Evolutionary conservation across 35 echinoderm and acorn worm species (phyloP).

Genomic region (Lytechinus pictus): DNA sequence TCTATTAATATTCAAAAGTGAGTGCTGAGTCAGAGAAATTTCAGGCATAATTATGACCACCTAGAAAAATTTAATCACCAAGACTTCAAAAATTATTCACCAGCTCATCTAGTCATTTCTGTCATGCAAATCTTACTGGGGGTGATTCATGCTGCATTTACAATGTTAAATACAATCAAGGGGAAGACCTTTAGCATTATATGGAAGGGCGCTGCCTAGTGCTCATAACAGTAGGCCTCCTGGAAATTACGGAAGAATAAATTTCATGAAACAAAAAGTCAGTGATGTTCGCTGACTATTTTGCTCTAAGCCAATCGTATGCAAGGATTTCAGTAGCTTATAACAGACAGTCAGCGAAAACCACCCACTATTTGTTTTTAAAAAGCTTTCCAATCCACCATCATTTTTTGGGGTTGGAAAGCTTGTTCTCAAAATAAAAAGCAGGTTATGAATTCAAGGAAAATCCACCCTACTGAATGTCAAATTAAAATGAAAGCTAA

Average conservation of each 20-base stretch:
- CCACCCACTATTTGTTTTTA: too few species aligned
- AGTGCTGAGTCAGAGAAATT: neutral
- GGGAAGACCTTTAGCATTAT: neutral
- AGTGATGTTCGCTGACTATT: neutral
- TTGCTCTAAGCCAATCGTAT: too few species aligned
- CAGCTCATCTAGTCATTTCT: neutral
- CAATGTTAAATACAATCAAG: neutral
- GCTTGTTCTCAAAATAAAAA: too few species aligned
- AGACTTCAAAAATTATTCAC: neutral
- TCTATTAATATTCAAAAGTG: neutral
- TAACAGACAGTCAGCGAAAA: too few species aligned
- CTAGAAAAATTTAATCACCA: neutral
- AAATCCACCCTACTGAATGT: too few species aligned
- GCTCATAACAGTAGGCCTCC: neutral
- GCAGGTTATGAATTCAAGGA: too few species aligned
- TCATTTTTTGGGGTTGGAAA: too few species aligned
- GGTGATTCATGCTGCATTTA: conserved; percentile 32
- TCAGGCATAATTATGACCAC: neutral
- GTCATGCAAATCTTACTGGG: neutral
- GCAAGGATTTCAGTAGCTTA: too few species aligned
- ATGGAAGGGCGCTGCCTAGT: neutral
- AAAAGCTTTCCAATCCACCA: too few species aligned
- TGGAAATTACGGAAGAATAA: neutral
- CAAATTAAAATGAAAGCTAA: too few species aligned
- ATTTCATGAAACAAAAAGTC: neutral